Evolutionary conservation across 2,797 vertebrate species (phyloP).

Genomic region (Chromis chromis): DNA sequence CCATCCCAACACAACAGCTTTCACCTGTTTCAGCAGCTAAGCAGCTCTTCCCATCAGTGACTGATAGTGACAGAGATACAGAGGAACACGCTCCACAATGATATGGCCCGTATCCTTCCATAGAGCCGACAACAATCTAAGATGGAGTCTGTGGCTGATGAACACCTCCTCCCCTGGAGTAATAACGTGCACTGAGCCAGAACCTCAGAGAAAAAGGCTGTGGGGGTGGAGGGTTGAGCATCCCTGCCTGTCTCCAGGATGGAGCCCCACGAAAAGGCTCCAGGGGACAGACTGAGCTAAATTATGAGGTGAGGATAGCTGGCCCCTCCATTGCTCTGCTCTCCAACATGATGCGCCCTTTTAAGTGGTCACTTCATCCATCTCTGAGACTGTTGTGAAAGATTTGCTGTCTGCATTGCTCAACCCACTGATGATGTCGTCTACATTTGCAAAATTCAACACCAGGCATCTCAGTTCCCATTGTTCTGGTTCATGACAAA

Average conservation of each 20-base stretch:
- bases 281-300: conserved; percentile 43
- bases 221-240: conserved; percentile 42
- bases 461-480: neutral
- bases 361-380: conserved; percentile 10
- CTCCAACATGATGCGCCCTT: conserved; percentile 20
- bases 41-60: conserved; percentile 52
- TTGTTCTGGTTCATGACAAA: neutral
- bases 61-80: conserved; percentile 60
- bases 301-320: conserved; percentile 56
- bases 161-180: conserved; percentile 65
- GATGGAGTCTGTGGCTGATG: conserved; percentile 67
- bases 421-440: neutral
- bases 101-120: conserved; percentile 59
- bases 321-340: conserved; percentile 18
- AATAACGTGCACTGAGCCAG: conserved; percentile 72
- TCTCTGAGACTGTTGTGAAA: neutral
- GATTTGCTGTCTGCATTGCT: neutral
- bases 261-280: conserved; percentile 39
- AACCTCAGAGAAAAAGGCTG: conserved; percentile 47
- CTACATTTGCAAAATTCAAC: neutral
- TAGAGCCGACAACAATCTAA: conserved; percentile 63
- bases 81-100: conserved; percentile 54
- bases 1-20: conserved; percentile 6
- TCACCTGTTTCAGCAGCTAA: conserved; percentile 35
- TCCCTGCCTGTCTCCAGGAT: conserved; percentile 42